phyloP scores from a whole-genome alignment of 2,113 vertebrate species.

The Poeciliopsis retropinna region DNA sequence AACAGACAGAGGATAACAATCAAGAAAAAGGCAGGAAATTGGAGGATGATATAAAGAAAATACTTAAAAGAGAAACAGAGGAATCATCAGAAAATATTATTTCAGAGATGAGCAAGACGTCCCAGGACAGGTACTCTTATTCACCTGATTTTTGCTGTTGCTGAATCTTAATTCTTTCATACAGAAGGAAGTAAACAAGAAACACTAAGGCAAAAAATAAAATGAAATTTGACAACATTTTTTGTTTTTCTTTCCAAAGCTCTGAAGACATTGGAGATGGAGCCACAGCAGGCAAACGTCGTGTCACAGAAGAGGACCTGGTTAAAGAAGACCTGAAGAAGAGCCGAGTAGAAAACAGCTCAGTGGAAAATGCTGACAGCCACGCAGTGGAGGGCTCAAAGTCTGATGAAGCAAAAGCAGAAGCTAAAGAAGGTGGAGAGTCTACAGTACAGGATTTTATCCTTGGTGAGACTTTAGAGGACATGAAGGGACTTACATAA shows the following conservation, averaged over 20 bases:
- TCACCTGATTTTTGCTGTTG: background rate
- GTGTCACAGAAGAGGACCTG: conserved; percentile 65
- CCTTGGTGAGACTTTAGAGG: conserved; percentile 68
- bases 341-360: conserved; percentile 68
- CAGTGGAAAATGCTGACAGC: conserved; percentile 13
- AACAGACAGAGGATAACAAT: conserved; percentile 16
- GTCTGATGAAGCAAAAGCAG: conserved; percentile 28
- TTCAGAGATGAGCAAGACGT: conserved; percentile 19
- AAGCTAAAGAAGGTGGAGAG: conserved; percentile 29
- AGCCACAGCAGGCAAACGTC: conserved; percentile 72
- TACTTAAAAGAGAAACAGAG: conserved; percentile 13
- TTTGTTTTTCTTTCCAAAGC: conserved; percentile 37
- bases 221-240: background rate
- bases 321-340: conserved; percentile 81
- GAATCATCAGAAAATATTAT: conserved; percentile 14
- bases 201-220: too few species aligned
- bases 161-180: background rate
- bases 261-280: conserved; percentile 61
- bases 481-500: conserved; percentile 1
- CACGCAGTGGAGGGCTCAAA: conserved; percentile 4
- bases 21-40: conserved; percentile 11
- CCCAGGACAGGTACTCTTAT: conserved; percentile 64
- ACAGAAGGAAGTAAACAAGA: background rate
- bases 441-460: conserved; percentile 55
- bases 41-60: conserved; percentile 43